Evolutionary conservation across 2,888 invertebrate species (phyloP), one percentile per base, ranked within the genome.

Genomic region (Polymixis flavicincta): DNA sequence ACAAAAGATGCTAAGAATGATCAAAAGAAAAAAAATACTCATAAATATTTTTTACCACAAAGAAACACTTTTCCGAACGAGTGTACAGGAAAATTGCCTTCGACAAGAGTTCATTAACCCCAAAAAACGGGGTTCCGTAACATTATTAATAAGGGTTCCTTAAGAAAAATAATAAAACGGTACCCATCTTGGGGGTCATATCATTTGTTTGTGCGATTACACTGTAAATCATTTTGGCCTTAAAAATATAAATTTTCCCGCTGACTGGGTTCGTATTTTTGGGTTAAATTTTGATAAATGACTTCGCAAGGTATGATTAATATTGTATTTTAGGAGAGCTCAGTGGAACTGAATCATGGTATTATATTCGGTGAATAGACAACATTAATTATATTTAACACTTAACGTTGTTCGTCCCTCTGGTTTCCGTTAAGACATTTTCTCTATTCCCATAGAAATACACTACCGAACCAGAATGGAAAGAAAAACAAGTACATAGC

Each of bases 51-150:
- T 87, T 76, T 78, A 80, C 78, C 83, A 86, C 86, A 90, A 88
- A 88, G 88, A 80, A 88, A 87, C 90, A 87, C 87, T 90, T 90
- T 90, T 89, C 90, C 88, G 69, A 85, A 78, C 82, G 91, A 89
- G 78, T 90, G 89, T 92, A 88, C 90, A 76, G 76, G 85, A 88
- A 89, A 87, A 90, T 91, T 91, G 90, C 87, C 85, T 86, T 85
- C 86, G 77, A 78, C 80, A 74, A 82, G 83, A 88, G 91, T 89
- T 87, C 87, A 86, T 89, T 87, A 86, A 84, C 88, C 88, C 78
- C 76, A 71, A 72, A 78, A n/a, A 76, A 77, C 73, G 54, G 83
- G 80, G 82, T 80, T 64, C 77, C 63, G 72, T 80, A 78, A 84
- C 71, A 74, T 86, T 87, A 87, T 87, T 88, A 87, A 85, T 85